A percentile compares a stretch with the other conserved stretches of the same genome.
Conservation (phyloP, 2,888 invertebrate genomes). For the Zootermopsis nevadensis region DNA sequence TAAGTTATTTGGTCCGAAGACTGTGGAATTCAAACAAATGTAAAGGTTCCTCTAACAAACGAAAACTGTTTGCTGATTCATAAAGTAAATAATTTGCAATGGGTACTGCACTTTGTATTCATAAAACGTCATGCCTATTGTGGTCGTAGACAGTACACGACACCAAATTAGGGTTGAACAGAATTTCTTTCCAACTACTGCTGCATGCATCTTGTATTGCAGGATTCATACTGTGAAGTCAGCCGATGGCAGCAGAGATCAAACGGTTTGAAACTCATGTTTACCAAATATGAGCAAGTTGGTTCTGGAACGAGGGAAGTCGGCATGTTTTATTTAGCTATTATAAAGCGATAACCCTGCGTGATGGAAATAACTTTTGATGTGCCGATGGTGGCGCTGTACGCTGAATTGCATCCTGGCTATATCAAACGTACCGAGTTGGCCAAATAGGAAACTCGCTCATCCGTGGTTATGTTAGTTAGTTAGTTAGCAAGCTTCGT, state of each 20-base stretch:
- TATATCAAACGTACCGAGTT: background rate
- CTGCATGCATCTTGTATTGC: conserved; percentile 23
- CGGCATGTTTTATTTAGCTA: conserved; percentile 34
- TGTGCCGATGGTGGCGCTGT: conserved; percentile 11
- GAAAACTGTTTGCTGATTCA: too few species aligned
- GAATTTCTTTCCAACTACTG: conserved; percentile 9
- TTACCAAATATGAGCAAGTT: conserved; percentile 39
- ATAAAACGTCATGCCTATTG: background rate
- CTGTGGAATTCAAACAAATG: too few species aligned
- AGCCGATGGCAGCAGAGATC: conserved; percentile 29
- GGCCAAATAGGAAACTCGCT: background rate
- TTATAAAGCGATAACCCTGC: conserved; percentile 39
- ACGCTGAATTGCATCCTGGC: conserved; percentile 6
- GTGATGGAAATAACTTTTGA: conserved; percentile 26
- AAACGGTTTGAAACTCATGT: conserved; percentile 38
- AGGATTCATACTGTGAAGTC: conserved; percentile 38
- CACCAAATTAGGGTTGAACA: conserved; percentile 4
- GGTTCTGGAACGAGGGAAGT: background rate
- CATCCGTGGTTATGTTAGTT: background rate
- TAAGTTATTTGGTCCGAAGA: too few species aligned
- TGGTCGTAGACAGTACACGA: background rate
- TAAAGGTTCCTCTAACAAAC: too few species aligned
- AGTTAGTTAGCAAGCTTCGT: background rate
- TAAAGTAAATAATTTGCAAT: too few species aligned
- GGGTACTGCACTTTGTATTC: too few species aligned